Base-by-base conservation (phyloP, 1,140 invertebrate genomes). In the Micrasema minimum region DNA sequence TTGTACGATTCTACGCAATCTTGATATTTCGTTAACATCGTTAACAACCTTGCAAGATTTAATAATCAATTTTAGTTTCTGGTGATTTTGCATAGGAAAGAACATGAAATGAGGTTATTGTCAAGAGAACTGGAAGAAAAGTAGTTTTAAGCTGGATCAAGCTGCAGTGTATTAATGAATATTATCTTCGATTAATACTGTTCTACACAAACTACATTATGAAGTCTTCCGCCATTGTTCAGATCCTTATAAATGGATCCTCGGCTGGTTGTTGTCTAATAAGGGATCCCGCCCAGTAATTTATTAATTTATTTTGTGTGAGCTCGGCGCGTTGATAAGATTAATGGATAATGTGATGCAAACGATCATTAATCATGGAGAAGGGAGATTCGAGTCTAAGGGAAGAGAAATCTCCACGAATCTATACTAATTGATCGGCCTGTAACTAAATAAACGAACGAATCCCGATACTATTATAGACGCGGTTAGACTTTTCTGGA, bases 281-380 rank as follows among this genome's bases (percentile, higher is more conserved):
- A 59, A 59, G 37, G 55, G 16, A 11, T 18, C 31, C 50, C 55
- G 22, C 59, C 59, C 38, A n/a, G 59, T 62, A 62, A 62, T 62
- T 62, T 62, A 62, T 62, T 62, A 62, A 62, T 62, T 62, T 46
- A 62, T 62, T 26, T 62, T 62, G 23, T 62, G 22, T 26, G 59
- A 62, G 38, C 38, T 7, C 20, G 41, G 7, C 59, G 43, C 31
- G 53, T 57, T 57, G 59, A 62, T 62, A 62, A 62, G 59, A 62
- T 62, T 62, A 62, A 62, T 62, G 59, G 59, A 62, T 62, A 62
- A 62, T 62, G 59, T 62, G 59, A 62, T 62, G 38, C 26, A 46
- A 62, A 38, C 41, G 38, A n/a, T 23, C 59, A 62, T 62, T 46
- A 62, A 62, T 62, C 59, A 62, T 46, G 59, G 38, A 5, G 9